phyloP scores from a whole-genome alignment of 2,888 invertebrate species.

The Megalurothrips usitatus region DNA sequence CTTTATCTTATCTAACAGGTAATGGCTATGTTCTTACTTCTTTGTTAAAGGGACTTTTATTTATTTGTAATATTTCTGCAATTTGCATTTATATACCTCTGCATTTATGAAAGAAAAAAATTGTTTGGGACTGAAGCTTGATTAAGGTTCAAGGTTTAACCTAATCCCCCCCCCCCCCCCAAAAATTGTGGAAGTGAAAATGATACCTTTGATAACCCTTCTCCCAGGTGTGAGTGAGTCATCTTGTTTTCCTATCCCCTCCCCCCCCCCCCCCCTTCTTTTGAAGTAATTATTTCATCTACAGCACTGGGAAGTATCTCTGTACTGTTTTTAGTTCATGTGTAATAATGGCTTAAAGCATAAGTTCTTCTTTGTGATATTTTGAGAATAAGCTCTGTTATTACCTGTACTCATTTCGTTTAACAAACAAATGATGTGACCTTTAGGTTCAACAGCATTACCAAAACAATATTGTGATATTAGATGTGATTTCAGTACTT shows the following conservation, averaged over 20 bases:
- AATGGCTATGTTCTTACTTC: too few species aligned
- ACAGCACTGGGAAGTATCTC: too few species aligned
- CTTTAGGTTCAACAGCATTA: neutral
- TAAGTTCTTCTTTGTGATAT: neutral
- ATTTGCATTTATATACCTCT: neutral
- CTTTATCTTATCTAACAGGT: neutral
- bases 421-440: neutral
- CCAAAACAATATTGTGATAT: slow-evolving; percentile 6
- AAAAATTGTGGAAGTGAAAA: too few species aligned
- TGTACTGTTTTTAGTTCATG: too few species aligned
- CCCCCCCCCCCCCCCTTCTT: too few species aligned
- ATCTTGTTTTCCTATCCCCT: too few species aligned
- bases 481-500: neutral
- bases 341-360: too few species aligned
- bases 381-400: neutral
- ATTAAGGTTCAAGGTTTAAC: too few species aligned
- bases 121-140: neutral
- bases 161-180: too few species aligned
- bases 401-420: neutral
- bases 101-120: neutral
- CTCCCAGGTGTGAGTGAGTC: too few species aligned
- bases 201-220: too few species aligned
- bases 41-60: neutral
- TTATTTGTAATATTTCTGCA: neutral
- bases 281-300: too few species aligned